Conservation (phyloP, 2,888 invertebrate genomes). For the Zelleria hepariella region DNA sequence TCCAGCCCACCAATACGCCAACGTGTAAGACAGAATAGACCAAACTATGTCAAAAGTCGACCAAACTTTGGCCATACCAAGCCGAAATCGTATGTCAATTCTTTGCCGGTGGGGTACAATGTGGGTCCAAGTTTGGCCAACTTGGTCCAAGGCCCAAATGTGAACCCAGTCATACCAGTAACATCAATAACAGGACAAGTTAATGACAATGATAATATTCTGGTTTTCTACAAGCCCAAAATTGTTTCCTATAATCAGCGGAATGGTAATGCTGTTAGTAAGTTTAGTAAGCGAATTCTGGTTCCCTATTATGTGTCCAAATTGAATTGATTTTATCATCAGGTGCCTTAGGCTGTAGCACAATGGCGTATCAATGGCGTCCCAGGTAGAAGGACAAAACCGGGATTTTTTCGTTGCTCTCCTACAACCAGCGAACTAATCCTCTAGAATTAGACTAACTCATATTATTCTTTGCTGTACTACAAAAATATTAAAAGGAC, state of each 20-base stretch:
- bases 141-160: not conserved
- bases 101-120: not conserved
- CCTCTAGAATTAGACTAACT: too few relatives aligned
- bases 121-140: not conserved
- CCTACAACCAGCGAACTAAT: too few relatives aligned
- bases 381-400: too few relatives aligned
- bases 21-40: not conserved
- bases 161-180: not conserved
- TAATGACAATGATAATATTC: constrained; percentile 22
- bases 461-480: too few relatives aligned
- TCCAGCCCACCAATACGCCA: not conserved
- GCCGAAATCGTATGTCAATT: too few relatives aligned
- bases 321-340: not conserved
- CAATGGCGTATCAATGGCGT: too few relatives aligned
- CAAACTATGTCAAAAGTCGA: not conserved
- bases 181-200: not conserved
- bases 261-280: constrained; percentile 34
- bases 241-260: constrained; percentile 29
- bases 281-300: constrained; percentile 32
- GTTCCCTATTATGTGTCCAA: constrained; percentile 25
- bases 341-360: too few relatives aligned
- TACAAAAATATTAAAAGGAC: too few relatives aligned
- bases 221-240: constrained; percentile 32
- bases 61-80: too few relatives aligned
- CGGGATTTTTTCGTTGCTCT: too few relatives aligned